Conservation (phyloP, 2,888 invertebrate genomes). For the Tetranychus piercei region DNA sequence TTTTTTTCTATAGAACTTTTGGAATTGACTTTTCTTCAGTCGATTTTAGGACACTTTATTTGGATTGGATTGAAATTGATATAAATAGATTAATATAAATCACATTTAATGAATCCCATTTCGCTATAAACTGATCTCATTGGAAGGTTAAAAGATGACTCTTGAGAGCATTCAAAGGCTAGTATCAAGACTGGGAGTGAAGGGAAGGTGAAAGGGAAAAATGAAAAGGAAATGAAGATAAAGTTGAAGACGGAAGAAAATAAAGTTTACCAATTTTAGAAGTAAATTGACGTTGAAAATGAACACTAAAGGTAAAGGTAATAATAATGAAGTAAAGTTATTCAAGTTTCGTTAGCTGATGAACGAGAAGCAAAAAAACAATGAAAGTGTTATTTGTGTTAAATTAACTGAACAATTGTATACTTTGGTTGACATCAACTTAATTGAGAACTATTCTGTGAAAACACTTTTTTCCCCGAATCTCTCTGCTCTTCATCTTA, state of each 20-base stretch:
- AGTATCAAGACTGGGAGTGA: background rate
- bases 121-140: background rate
- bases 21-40: too few relatives aligned
- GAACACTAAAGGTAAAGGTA: background rate
- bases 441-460: background rate
- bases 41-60: too few relatives aligned
- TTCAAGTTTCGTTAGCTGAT: background rate
- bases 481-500: background rate
- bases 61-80: too few relatives aligned
- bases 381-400: background rate
- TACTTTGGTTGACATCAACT: background rate
- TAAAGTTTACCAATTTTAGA: too few relatives aligned
- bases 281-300: background rate
- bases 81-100: background rate
- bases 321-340: background rate
- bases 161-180: background rate
- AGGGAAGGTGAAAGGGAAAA: background rate
- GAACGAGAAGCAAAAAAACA: background rate
- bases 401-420: background rate
- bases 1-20: too few relatives aligned
- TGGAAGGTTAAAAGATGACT: background rate
- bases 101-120: conserved; percentile 1
- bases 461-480: background rate
- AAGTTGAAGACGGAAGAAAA: background rate
- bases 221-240: background rate